Evolutionary conservation across 2,888 invertebrate genomes (phyloP).

Genomic region (Synanthedon andrenaeformis): DNA sequence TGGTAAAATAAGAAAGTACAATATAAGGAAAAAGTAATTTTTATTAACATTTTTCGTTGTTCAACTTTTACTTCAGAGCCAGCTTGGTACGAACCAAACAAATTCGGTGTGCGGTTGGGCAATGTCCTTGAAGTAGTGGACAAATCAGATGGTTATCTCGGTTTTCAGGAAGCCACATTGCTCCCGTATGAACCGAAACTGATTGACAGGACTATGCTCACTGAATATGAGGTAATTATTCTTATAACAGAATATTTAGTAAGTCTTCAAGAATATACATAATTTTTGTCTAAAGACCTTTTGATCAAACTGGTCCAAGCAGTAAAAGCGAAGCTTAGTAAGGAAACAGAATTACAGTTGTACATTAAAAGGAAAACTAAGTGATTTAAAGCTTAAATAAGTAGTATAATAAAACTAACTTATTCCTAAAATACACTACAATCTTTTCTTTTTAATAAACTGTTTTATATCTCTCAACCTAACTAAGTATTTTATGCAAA

Average conservation of each 20-base stretch:
- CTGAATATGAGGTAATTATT: slow-evolving; percentile 79
- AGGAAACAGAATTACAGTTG: too few relatives aligned
- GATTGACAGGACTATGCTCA: slow-evolving; percentile 81
- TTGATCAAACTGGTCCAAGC: not conserved
- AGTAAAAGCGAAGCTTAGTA: too few relatives aligned
- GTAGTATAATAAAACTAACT: too few relatives aligned
- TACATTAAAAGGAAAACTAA: too few relatives aligned
- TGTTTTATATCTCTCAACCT: too few relatives aligned
- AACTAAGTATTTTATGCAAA: too few relatives aligned
- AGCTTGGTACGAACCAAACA: slow-evolving; percentile 86
- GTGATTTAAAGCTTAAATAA: too few relatives aligned
- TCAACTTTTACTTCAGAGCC: slow-evolving; percentile 73
- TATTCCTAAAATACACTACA: too few relatives aligned
- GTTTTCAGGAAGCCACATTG: slow-evolving; percentile 85
- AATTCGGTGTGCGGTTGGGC: slow-evolving; percentile 90
- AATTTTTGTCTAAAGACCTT: slow-evolving; percentile 1
- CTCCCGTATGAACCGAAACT: slow-evolving; percentile 90
- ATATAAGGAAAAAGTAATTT: too few relatives aligned
- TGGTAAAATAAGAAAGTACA: too few relatives aligned
- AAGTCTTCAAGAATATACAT: not conserved
- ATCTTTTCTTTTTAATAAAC: too few relatives aligned
- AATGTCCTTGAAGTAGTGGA: slow-evolving; percentile 82
- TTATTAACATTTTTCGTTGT: too few relatives aligned
- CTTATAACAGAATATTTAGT: not conserved
- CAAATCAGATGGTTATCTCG: slow-evolving; percentile 66